Base-by-base conservation (phyloP, 2,888 invertebrate genomes). In the Phaedon cochleariae region DNA sequence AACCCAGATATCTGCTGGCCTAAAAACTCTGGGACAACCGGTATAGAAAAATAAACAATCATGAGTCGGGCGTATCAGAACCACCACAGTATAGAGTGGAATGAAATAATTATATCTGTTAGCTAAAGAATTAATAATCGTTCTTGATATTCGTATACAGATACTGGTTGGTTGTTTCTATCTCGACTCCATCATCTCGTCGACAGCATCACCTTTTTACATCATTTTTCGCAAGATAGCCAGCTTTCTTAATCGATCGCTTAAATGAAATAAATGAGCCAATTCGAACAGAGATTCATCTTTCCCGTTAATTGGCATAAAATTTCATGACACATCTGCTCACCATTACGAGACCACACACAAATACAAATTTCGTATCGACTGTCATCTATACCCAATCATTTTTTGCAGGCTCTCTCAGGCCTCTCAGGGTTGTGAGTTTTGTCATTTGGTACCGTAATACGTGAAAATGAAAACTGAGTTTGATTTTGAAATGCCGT, bases 281-380 rank as follows among this genome's bases (percentile, higher is more conserved):
- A 73, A 73, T 74, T 72, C 64, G 67, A 65, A 41, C 34, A 52
- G 58, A 71, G 72, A 74, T 72, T 68, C 69, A 70, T 73, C 70
- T 67, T 67, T 62, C 29, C 51, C 55, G 65, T 71, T 71, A 79
- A 80, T 80, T 79, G 76, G 77, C 77, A 76, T 74, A 73, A 76
- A 77, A 79, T 77, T 76, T 75, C 70, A 70, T 62, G 59, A 69
- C 41, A 41, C 76, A 78, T 76, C 77, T 79, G 79, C 76, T 76
- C 65, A 73, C 74, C 71, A 74, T 76, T 74, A 73, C 63, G 48
- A 68, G 76, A 77, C 75, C 74, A 74, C 75, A 75, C 76, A 74
- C 63, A 59, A 34, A 57, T 15, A 15, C 41, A 41, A 41, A 69
- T 60, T 61, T 63, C 54, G 37, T 68, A 68, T 67, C 67, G 51